phyloP scores from a whole-genome alignment of 2,888 invertebrate genomes.

The Villa cingulata region DNA sequence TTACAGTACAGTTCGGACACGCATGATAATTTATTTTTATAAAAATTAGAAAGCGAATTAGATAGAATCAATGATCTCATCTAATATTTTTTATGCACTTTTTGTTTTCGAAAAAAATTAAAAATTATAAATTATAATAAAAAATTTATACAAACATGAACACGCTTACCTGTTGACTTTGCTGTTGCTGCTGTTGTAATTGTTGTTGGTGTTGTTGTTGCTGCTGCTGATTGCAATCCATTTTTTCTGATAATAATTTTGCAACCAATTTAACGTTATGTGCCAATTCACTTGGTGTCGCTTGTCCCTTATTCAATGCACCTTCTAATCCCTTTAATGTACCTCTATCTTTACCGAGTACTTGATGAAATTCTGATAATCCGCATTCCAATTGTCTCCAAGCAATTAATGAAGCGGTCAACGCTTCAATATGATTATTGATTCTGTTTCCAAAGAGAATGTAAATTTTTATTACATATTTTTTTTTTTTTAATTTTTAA shows the following conservation, averaged over 20 bases:
- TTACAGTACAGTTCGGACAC: too few relatives aligned
- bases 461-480: neutral
- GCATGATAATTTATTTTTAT: too few relatives aligned
- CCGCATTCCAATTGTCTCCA: conserved; percentile 68
- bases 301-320: conserved; percentile 31
- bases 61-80: neutral
- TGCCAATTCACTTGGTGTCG: conserved; percentile 31
- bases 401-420: conserved; percentile 55
- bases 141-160: neutral
- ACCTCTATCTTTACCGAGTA: conserved; percentile 53
- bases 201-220: conserved; percentile 9
- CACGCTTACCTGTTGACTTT: neutral
- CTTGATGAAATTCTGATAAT: conserved; percentile 60
- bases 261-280: conserved; percentile 36
- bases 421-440: conserved; percentile 52
- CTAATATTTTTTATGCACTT: neutral
- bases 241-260: conserved; percentile 34
- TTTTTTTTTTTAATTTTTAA: neutral
- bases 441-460: conserved; percentile 41
- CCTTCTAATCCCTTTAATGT: conserved; percentile 34
- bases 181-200: neutral
- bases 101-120: too few relatives aligned
- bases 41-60: too few relatives aligned
- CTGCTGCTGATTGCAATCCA: conserved; percentile 33
- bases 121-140: too few relatives aligned